These are phyloP conservation scores for Puffinus mauretanicus DNA, from an alignment of 2,113 vertebrate species.

Conservation along the genomic window DNA sequence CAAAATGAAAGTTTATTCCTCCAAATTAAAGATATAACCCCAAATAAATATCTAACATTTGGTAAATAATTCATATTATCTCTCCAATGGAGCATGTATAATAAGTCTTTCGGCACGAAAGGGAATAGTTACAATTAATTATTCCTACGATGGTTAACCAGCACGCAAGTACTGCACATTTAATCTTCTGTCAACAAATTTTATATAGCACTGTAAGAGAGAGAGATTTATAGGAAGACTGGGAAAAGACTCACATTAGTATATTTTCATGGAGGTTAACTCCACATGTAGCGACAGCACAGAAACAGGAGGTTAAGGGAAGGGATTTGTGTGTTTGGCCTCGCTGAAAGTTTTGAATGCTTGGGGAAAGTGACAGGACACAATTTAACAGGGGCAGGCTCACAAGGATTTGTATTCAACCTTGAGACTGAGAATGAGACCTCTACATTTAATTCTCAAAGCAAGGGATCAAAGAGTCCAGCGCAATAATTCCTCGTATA, in stretches of 20 bases:
- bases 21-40: not conserved
- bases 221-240: not conserved
- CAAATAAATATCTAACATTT: not conserved
- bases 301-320: not conserved
- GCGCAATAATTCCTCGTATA: not conserved
- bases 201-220: not conserved
- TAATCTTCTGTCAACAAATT: not conserved
- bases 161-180: not conserved
- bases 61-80: not conserved
- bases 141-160: not conserved
- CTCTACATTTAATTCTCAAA: slow-evolving; percentile 7
- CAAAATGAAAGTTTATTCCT: not conserved
- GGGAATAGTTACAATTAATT: not conserved
- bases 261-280: not conserved
- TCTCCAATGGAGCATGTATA: not conserved
- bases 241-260: not conserved
- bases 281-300: not conserved
- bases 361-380: not conserved
- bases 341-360: not conserved
- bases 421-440: not conserved
- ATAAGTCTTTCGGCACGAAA: not conserved
- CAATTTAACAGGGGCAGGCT: not conserved
- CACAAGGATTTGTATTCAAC: not conserved
- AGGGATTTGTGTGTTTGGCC: not conserved
- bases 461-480: not conserved